Conservation (phyloP, 1,140 invertebrate genomes). For the Neodiprion virginianus region DNA sequence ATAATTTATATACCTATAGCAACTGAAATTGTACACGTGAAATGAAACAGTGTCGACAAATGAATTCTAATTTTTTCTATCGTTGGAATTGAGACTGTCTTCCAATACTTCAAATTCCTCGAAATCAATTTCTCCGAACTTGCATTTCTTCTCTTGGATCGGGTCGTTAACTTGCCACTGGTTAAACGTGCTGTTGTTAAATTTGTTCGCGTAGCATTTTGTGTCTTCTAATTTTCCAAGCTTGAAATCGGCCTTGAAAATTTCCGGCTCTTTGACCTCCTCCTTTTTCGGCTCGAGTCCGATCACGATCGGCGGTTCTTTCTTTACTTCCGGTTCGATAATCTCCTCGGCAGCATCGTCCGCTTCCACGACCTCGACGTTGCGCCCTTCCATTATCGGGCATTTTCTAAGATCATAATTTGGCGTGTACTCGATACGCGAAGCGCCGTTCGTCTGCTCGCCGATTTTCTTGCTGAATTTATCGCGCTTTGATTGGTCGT, state of each 20-base stretch:
- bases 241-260: constrained; percentile 49
- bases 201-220: constrained; percentile 17
- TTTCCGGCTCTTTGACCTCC: constrained; percentile 44
- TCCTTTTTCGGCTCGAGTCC: constrained; percentile 57
- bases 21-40: background rate
- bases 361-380: constrained; percentile 49
- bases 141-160: constrained; percentile 61
- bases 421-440: constrained; percentile 2
- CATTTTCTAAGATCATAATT: constrained; percentile 41
- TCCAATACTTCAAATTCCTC: constrained; percentile 80
- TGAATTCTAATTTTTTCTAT: constrained; percentile 30
- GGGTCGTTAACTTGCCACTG: constrained; percentile 46
- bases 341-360: constrained; percentile 36
- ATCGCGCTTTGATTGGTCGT: constrained; percentile 37
- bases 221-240: constrained; percentile 44
- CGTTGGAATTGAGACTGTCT: constrained; percentile 65
- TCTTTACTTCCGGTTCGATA: constrained; percentile 41
- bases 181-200: background rate
- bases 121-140: constrained; percentile 82
- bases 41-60: too few species aligned
- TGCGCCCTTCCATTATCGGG: constrained; percentile 52
- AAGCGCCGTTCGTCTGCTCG: constrained; percentile 5
- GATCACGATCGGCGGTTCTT: constrained; percentile 55
- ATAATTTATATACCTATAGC: background rate
- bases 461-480: constrained; percentile 24